Base-by-base conservation (phyloP, 2,113 vertebrate genomes). In the Halichoeres trimaculatus region DNA sequence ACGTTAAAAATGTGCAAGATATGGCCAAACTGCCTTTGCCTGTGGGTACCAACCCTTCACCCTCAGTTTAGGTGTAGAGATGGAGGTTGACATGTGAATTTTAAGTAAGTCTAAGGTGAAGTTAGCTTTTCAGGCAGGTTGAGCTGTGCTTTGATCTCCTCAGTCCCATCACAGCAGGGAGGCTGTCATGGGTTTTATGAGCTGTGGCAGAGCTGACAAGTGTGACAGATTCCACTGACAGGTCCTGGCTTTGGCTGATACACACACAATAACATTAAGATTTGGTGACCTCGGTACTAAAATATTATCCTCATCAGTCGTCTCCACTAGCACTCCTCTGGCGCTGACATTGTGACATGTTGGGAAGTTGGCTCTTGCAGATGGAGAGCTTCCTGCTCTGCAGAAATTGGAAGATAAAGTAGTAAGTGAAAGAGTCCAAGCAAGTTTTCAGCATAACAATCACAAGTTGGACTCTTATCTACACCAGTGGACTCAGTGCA, bases 201-300 rank as follows among this genome's bases (percentile, higher is more conserved):
- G 62, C 69, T 68, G 52, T 78, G 55, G 76, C 78, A 81, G 65
- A 51, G 51, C 64, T 83, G 81, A 88, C 83, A 82, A 77, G 55
- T 78, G 67, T 84, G 85, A 87, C 85, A 84, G 78, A 73, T 75
- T 76, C 48, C 19, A 4, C 68, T 80, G 79, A 88, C 81, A 78
- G 61, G 43, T 72, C 47, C 61, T 70, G 43, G 72, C 61, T 74
- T 63, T 52, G 43, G 61, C 48, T 76, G 74, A 85, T 90, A 71
- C 70, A 78, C 58, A 69, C 65, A 85, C 59, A 78, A 80, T 70
- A 69, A 80, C 66, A 66, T 77, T 20, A 73, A 81, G 70, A 63
- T 84, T 76, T 74, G 78, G 53, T 62, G 56, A 76, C 50, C 59
- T 58, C 45, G 30, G 60, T 83, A 86, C 41, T 80, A 26, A 82